phyloP scores from a whole-genome alignment of 2,113 vertebrate genomes.

The Bubo bubo region DNA sequence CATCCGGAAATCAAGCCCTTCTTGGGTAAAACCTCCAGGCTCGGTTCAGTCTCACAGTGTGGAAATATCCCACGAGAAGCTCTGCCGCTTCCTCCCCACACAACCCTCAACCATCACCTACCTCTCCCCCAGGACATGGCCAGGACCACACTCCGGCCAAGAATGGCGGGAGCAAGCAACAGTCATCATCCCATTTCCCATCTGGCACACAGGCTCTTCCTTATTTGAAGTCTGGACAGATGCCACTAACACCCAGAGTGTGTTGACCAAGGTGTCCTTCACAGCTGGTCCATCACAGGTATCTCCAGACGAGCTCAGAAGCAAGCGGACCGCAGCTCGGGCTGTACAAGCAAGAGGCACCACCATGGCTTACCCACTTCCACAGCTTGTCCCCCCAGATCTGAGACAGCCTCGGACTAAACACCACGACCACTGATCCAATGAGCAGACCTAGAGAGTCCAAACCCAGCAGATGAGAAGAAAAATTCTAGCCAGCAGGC shows the following conservation, averaged over 20 bases:
- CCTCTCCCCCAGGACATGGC: neutral
- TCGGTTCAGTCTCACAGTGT: neutral
- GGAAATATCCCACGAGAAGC: neutral
- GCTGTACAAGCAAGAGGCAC: neutral
- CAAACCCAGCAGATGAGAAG: neutral
- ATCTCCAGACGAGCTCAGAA: neutral
- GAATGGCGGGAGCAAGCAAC: neutral
- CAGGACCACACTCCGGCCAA: neutral
- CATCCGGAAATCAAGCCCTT: neutral
- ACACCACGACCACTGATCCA: neutral
- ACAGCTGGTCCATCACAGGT: neutral
- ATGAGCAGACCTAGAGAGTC: neutral
- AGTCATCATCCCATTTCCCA: neutral
- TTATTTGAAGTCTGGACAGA: neutral
- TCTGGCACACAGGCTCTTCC: neutral
- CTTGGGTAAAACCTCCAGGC: neutral
- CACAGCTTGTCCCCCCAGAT: neutral
- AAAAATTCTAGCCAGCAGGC: neutral
- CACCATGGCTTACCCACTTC: neutral
- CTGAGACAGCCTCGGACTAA: neutral
- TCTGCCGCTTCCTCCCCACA: rapidly evolving
- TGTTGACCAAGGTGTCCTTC: neutral
- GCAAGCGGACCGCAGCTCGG: rapidly evolving
- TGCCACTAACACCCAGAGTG: neutral
- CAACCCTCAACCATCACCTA: neutral